A percentile compares a stretch with the other conserved stretches of the same genome.
phyloP scores from a whole-genome alignment of 2,888 invertebrate species.

The Acleris laterana region DNA sequence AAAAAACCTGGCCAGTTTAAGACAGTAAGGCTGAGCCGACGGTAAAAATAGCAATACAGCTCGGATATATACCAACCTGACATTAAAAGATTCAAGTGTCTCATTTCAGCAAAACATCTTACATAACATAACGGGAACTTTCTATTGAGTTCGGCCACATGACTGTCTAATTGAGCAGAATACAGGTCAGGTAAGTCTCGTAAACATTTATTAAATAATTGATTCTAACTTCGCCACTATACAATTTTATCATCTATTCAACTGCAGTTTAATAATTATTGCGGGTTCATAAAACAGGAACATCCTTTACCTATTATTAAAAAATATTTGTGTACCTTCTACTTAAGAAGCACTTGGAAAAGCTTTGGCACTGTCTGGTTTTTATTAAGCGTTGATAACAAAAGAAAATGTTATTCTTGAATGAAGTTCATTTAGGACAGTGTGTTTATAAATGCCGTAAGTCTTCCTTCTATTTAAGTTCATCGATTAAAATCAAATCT shows the following conservation, averaged over 20 bases:
- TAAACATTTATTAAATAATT: too few relatives aligned
- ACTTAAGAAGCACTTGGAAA: slow-evolving; percentile 16
- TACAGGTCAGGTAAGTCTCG: neutral
- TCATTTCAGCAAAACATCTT: too few relatives aligned
- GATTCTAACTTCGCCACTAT: neutral
- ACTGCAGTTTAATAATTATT: too few relatives aligned
- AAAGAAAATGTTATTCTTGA: neutral
- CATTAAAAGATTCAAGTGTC: too few relatives aligned
- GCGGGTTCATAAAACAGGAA: slow-evolving; percentile 11
- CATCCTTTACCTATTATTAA: slow-evolving; percentile 20
- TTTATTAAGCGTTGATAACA: slow-evolving; percentile 5
- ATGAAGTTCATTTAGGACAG: too few relatives aligned
- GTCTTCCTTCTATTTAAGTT: too few relatives aligned
- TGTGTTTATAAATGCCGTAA: too few relatives aligned
- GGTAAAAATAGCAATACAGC: neutral
- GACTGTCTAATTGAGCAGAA: slow-evolving; percentile 1
- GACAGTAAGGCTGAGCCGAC: neutral
- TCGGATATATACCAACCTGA: too few relatives aligned
- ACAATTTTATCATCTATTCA: slow-evolving; percentile 7
- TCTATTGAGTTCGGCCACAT: neutral
- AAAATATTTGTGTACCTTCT: slow-evolving; percentile 11
- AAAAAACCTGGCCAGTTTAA: neutral
- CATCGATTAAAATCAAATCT: too few relatives aligned
- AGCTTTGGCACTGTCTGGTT: slow-evolving; percentile 34
- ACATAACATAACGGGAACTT: too few relatives aligned